These are phyloP conservation scores for Dendrocincla tyrannina DNA, from an alignment of 2,797 vertebrate species.

Conservation along the genomic window DNA sequence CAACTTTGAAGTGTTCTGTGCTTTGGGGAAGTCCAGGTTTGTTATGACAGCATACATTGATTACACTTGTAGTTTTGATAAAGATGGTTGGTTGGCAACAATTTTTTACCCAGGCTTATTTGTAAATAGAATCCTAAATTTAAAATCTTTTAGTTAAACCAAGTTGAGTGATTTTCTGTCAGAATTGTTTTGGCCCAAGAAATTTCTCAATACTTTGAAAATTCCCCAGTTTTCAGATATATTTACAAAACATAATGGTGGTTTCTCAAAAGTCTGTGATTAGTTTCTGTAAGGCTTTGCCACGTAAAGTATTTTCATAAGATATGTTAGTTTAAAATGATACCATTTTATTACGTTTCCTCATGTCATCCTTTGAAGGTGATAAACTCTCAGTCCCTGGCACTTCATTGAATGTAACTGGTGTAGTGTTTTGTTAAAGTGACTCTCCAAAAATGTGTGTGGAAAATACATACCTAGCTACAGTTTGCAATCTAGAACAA, in stretches of 20 bases:
- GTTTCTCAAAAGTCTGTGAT: neutral
- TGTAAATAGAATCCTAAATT: neutral
- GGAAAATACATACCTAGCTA: neutral
- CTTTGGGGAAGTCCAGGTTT: neutral
- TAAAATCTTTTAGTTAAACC: neutral
- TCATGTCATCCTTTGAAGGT: neutral
- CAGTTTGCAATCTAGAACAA: neutral
- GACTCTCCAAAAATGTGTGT: accelerated
- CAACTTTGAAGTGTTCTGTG: neutral
- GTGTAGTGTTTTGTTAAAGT: neutral
- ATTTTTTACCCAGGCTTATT: neutral
- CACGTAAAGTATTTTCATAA: neutral
- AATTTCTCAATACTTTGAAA: neutral
- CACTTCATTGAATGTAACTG: neutral
- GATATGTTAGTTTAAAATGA: neutral
- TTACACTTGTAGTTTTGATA: neutral
- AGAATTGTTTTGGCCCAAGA: neutral
- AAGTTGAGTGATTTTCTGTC: neutral
- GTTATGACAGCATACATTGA: neutral
- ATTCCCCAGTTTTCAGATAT: neutral
- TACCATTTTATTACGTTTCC: neutral
- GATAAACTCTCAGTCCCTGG: neutral
- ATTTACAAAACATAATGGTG: neutral
- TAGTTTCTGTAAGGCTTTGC: neutral
- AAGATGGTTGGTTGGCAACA: neutral